Percentiles rank a stretch among this genome's conserved stretches.
phyloP scores from a whole-genome alignment of 2,113 vertebrate species.

The Probosciger aterrimus region DNA sequence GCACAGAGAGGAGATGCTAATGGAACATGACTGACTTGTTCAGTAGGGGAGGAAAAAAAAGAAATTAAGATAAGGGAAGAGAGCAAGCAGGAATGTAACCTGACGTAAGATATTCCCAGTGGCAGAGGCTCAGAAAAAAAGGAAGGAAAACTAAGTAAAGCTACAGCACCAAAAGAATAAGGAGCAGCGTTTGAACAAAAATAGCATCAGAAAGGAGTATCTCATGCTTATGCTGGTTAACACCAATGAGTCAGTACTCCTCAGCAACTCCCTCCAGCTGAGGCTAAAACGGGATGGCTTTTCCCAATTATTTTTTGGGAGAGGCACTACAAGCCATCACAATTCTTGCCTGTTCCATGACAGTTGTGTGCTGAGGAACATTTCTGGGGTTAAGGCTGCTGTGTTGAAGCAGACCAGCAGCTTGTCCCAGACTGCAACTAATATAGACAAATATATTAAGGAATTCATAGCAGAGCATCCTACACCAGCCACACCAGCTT shows the following conservation, averaged over 20 bases:
- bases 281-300: background rate
- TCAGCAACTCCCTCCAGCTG: background rate
- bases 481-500: background rate
- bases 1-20: constrained; percentile 1
- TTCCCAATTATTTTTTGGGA: background rate
- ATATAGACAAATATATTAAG: rapidly evolving
- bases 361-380: rapidly evolving
- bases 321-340: background rate
- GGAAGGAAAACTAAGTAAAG: background rate
- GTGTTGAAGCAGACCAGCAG: background rate
- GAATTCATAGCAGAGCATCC: background rate
- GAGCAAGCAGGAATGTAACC: background rate
- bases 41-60: background rate
- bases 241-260: background rate
- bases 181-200: background rate
- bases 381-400: background rate
- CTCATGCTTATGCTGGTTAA: background rate
- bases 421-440: background rate
- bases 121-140: background rate
- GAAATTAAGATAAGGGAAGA: background rate
- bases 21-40: constrained; percentile 27
- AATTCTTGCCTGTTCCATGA: rapidly evolving
- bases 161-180: background rate
- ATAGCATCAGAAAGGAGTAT: background rate
- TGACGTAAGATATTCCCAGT: background rate